Conservation (phyloP, 1,140 invertebrate species). For the Zaprionus kolodkinae region DNA sequence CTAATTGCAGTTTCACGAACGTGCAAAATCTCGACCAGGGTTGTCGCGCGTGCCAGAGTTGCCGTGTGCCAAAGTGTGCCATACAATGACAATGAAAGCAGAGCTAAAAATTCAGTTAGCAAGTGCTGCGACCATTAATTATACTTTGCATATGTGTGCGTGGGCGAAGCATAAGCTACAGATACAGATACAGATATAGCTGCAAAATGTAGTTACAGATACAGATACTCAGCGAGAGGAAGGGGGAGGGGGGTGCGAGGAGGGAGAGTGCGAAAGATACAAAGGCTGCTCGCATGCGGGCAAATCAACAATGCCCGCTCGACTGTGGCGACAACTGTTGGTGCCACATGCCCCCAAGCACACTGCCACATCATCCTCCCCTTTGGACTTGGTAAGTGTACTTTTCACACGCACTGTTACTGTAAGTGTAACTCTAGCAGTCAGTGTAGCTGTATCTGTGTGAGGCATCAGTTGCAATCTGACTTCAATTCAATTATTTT, state of each 20-base stretch:
- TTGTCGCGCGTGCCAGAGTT: background rate
- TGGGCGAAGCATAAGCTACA: conserved; percentile 23
- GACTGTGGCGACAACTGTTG: conserved; percentile 47
- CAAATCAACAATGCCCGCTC: conserved; percentile 7
- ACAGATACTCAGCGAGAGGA: background rate
- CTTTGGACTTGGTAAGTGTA: conserved; percentile 38
- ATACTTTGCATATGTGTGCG: conserved; percentile 52
- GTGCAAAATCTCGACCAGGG: conserved; percentile 57
- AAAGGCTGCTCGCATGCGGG: background rate
- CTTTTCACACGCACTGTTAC: conserved; percentile 51
- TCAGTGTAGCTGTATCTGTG: conserved; percentile 38
- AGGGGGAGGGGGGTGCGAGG: too few relatives aligned
- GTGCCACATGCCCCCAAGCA: conserved; percentile 51
- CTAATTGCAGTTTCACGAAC: conserved; percentile 71
- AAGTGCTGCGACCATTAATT: conserved; percentile 62
- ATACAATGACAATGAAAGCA: conserved; percentile 39
- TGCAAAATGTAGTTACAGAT: conserved; percentile 18
- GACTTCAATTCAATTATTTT: conserved; percentile 83
- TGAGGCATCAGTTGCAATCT: conserved; percentile 80
- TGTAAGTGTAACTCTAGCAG: conserved; percentile 25
- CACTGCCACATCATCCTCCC: background rate
- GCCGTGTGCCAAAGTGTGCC: conserved; percentile 4
- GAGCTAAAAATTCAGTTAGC: conserved; percentile 70
- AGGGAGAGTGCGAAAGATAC: background rate
- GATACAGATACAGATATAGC: conserved; percentile 24